Evolutionary conservation across 2,113 vertebrate genomes (phyloP).

Genomic region (Elachura formosa): DNA sequence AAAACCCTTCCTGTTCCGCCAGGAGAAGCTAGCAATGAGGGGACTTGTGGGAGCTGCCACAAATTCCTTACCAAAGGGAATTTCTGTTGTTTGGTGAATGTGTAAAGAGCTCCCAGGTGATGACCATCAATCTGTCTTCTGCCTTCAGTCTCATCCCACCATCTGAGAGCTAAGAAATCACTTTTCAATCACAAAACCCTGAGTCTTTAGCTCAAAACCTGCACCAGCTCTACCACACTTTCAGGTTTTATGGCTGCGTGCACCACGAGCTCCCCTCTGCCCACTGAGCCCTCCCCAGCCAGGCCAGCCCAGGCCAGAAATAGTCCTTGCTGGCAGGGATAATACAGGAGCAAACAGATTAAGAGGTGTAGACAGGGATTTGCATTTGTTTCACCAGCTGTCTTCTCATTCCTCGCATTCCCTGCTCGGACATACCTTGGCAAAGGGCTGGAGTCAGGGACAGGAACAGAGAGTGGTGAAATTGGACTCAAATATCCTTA

Average conservation of each 20-base stretch:
- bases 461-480: background rate
- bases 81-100: background rate
- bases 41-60: background rate
- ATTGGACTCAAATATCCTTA: background rate
- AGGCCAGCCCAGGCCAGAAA: background rate
- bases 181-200: background rate
- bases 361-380: background rate
- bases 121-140: background rate
- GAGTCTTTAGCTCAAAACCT: background rate
- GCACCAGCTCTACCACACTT: background rate
- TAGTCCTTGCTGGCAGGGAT: background rate
- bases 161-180: background rate
- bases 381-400: background rate
- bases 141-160: background rate
- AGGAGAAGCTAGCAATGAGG: background rate
- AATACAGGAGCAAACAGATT: background rate
- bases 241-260: background rate
- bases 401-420: background rate
- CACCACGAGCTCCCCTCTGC: background rate
- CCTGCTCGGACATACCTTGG: background rate
- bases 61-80: background rate
- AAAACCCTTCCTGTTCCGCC: background rate
- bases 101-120: background rate
- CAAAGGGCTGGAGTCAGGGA: background rate
- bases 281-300: background rate